Conservation (phyloP, 1,140 invertebrate genomes). For the Colletes gigas region DNA sequence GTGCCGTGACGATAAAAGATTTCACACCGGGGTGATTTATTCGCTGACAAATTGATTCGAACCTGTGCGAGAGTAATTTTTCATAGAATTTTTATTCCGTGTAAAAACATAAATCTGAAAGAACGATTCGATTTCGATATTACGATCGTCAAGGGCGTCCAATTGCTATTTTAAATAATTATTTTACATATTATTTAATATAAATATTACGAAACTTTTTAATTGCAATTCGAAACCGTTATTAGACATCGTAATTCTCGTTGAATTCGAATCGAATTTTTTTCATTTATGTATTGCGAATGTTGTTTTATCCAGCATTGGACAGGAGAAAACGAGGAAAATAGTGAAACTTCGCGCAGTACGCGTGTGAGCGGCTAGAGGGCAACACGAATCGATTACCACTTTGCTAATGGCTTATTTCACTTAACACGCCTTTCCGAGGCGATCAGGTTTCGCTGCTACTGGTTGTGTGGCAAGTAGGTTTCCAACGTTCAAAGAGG, state of each 20-base stretch:
- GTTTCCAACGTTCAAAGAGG: conserved; percentile 8
- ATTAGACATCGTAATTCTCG: no score
- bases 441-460: conserved; percentile 20
- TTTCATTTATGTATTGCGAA: neutral
- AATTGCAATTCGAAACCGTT: no score
- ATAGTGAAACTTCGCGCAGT: conserved; percentile 34
- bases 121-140: no score
- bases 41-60: neutral
- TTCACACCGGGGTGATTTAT: neutral
- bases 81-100: neutral
- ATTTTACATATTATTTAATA: no score
- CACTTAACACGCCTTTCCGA: conserved; percentile 57
- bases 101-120: no score
- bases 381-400: conserved; percentile 64
- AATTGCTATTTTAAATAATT: no score
- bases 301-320: neutral
- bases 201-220: no score
- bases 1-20: neutral
- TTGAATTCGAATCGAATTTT: no score
- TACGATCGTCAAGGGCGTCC: no score
- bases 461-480: conserved; percentile 6
- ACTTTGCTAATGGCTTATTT: conserved; percentile 62
- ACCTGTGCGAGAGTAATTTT: neutral
- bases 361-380: conserved; percentile 49
- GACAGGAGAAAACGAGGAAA: neutral